Conservation (phyloP, 2,888 invertebrate species). For the Troilus luridus region DNA sequence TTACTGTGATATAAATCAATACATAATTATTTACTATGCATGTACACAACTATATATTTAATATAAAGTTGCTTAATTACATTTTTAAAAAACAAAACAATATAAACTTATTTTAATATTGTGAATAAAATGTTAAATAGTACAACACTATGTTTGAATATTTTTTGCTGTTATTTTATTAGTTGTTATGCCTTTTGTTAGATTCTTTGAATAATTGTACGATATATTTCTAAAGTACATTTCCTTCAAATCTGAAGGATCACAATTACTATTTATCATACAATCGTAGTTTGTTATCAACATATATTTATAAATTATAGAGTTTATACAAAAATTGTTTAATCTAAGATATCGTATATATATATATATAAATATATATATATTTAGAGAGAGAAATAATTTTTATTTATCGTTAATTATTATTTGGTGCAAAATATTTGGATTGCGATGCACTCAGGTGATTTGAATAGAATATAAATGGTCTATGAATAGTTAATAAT, state of each 20-base stretch:
- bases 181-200: slow-evolving; percentile 28
- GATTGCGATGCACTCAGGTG: slow-evolving; percentile 64
- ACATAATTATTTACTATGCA: slow-evolving; percentile 46
- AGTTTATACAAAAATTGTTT: slow-evolving; percentile 42
- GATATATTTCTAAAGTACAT: slow-evolving; percentile 47
- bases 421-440: slow-evolving; percentile 50
- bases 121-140: slow-evolving; percentile 36
- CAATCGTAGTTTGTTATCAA: slow-evolving; percentile 33
- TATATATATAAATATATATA: background rate
- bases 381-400: slow-evolving; percentile 17
- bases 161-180: slow-evolving; percentile 40
- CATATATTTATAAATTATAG: slow-evolving; percentile 43
- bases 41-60: slow-evolving; percentile 40
- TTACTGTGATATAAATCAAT: slow-evolving; percentile 58
- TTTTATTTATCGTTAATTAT: slow-evolving; percentile 48
- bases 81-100: slow-evolving; percentile 8
- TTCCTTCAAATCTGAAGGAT: slow-evolving; percentile 42
- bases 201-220: slow-evolving; percentile 5
- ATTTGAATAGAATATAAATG: slow-evolving; percentile 60
- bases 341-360: slow-evolving; percentile 19
- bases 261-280: slow-evolving; percentile 14
- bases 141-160: slow-evolving; percentile 4
- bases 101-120: slow-evolving; percentile 45
- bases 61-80: slow-evolving; percentile 32
- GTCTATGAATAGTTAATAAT: slow-evolving; percentile 51